Base-by-base conservation (phyloP, 1,140 invertebrate species). In the Apis dorsata region DNA sequence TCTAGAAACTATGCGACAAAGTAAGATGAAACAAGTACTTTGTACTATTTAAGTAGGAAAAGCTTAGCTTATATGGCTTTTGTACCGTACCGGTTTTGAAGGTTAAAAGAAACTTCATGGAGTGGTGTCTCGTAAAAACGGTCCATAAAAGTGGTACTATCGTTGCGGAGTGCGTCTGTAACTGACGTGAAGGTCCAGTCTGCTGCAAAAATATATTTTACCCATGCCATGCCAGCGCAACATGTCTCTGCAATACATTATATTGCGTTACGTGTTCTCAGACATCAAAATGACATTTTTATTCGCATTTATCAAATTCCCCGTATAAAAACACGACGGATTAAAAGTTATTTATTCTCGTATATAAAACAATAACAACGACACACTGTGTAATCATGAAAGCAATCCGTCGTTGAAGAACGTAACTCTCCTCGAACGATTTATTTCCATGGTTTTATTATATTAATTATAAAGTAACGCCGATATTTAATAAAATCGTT, bases 111-210 rank as follows among this genome's bases (percentile, higher is more conserved):
- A 60, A 62, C 24, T 73, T 57, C 24, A 19, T 70, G 71, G 75
- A 70, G 79, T n/a, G 87, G 79, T 28, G 68, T 79, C 82, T 90
- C 85, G 90, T 91, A 91, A 91, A 91, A 91, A 89, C 81, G 81
- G 81, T 86, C 87, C 86, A 90, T 91, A 91, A 91, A 91, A 88
- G 90, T 79, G 79, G 75, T 88, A 79, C 86, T 91, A 91, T 91
- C 88, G 88, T 86, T 84, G 72, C 84, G 74, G 79, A 90, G 88
- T 85, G 81, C 83, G 88, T 86, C 90, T 91, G 90, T 90, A 86
- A 91, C 89, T 91, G 90, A 91, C 90, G 76, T 82, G 83, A n/a
- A 71, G 84, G 81, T 88, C 86, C 88, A 81, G 88, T 55, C 66
- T 55, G 66, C 51, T 78, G 73, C 76, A 84, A 86, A 91, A 90